These are phyloP conservation scores for Mongoloraphidia duomilia DNA, from an alignment of 2,888 invertebrate genomes.

Conservation along the genomic window DNA sequence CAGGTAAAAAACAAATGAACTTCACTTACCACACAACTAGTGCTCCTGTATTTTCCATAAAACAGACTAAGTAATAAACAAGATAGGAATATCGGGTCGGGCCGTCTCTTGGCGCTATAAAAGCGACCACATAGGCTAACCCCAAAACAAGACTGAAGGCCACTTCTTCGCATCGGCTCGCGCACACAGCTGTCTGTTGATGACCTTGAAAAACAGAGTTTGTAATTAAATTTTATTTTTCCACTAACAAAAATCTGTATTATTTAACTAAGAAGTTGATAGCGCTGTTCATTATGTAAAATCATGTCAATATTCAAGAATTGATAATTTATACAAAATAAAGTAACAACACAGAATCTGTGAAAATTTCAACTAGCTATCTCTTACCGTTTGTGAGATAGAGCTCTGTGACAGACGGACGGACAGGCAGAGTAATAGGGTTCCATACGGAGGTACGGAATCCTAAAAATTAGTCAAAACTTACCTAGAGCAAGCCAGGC, in stretches of 20 bases:
- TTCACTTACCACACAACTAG: constrained; percentile 31
- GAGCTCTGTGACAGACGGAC: too few species aligned
- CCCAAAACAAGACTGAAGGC: constrained; percentile 37
- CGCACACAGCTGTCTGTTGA: constrained; percentile 30
- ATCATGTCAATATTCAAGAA: too few species aligned
- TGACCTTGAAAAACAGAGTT: constrained; percentile 19
- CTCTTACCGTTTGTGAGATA: too few species aligned
- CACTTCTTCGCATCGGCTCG: constrained; percentile 30
- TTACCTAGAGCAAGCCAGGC: constrained; percentile 33
- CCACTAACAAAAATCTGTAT: too few species aligned
- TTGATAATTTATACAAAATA: too few species aligned
- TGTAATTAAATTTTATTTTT: not conserved
- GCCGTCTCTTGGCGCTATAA: constrained; percentile 43
- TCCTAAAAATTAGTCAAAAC: not conserved
- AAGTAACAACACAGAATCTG: not conserved
- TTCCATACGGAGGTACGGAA: too few species aligned
- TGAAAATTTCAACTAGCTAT: too few species aligned
- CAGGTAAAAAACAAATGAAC: constrained; percentile 4
- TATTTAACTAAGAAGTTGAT: too few species aligned
- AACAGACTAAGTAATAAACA: constrained; percentile 32
- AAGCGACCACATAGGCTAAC: constrained; percentile 42
- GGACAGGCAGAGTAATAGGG: too few species aligned
- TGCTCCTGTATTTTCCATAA: constrained; percentile 33
- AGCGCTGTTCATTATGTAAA: too few species aligned
- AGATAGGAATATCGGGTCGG: constrained; percentile 38